Base-by-base conservation (phyloP, 2,113 vertebrate species). In the Butorides virescens region DNA sequence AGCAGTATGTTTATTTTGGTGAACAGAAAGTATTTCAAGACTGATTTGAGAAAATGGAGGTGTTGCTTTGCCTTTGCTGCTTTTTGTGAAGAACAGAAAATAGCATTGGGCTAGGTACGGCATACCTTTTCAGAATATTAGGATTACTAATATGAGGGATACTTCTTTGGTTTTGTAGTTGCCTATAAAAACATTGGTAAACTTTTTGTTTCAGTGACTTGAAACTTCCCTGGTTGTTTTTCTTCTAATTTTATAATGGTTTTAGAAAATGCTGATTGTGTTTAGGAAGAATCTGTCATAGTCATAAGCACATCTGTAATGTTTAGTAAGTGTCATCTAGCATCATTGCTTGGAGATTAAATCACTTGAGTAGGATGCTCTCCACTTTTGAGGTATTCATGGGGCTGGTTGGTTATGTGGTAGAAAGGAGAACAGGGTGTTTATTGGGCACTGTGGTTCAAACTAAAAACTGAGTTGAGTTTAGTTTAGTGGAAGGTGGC, bases 1-100 rank as follows among this genome's bases (percentile, higher is more conserved):
- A 96, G 88, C 74, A 94, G 86, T 95, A 78, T 80, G 70, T 96
- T 95, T 97, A 91, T 97, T 97, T 95, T 78, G 74, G 70, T 86
- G 72, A 65, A 36, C 62, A 79, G 85, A 68, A 92, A 92, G 94
- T 93, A 82, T 96, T 97, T 86, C 46, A 86, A 68, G 86, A 73
- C 25, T 13, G 71, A 85, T 91, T 65, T 92, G 88, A 94, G 96
- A 97, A 97, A 95, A 92, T 26, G 20, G 53, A 65, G 90, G 80
- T 39, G 70, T 89, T 96, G 47, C 52, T 83, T 95, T 66, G 34
- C 83, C 15, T 78, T 71, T n/a, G 29, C 18, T 82, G 32, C 25
- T 27, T 76, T 78, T 50, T 72, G 46, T 83, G 47, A 52, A 85
- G 65, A 71, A 23, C 2, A 50, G 70, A 37, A 72, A 56, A 44